These are phyloP conservation scores for Hecatera dysodea DNA, from an alignment of 2,888 invertebrate species.

Conservation along the genomic window DNA sequence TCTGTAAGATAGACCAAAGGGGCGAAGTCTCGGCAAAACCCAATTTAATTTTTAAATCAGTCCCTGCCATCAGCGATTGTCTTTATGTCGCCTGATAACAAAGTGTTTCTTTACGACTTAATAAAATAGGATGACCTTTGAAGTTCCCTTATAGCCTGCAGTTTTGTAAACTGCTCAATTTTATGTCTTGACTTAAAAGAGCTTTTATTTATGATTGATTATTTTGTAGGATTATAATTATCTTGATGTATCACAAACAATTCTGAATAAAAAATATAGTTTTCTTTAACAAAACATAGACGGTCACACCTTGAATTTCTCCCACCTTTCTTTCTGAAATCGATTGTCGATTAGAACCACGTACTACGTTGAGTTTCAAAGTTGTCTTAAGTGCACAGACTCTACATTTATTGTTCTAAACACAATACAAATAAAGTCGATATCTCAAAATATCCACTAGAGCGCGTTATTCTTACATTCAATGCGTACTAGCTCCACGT, in stretches of 20 bases:
- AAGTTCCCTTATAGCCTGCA: slow-evolving; percentile 6
- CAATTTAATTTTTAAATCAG: neutral
- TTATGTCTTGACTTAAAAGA: slow-evolving; percentile 8
- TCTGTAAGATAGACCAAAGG: neutral
- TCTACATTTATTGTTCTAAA: slow-evolving; percentile 40
- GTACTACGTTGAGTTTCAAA: slow-evolving; percentile 33
- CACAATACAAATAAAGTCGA: slow-evolving; percentile 21
- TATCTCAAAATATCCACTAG: slow-evolving; percentile 29
- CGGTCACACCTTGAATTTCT: neutral
- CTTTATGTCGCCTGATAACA: slow-evolving; percentile 12
- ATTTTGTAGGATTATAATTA: neutral
- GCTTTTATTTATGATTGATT: slow-evolving; percentile 22
- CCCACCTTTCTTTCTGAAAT: slow-evolving; percentile 3
- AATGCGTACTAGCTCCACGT: too few species aligned
- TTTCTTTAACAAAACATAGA: neutral
- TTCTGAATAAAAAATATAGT: neutral
- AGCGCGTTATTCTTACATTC: slow-evolving; percentile 14
- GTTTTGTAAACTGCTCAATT: slow-evolving; percentile 30
- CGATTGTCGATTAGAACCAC: slow-evolving; percentile 46
- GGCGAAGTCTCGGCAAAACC: neutral
- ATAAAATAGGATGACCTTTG: slow-evolving; percentile 30
- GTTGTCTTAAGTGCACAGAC: slow-evolving; percentile 52
- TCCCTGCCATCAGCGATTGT: neutral
- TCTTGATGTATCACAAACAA: slow-evolving; percentile 1
- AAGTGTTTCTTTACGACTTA: slow-evolving; percentile 33